phyloP scores from a whole-genome alignment of 1,140 invertebrate species.

The Drosophila gunungcola region DNA sequence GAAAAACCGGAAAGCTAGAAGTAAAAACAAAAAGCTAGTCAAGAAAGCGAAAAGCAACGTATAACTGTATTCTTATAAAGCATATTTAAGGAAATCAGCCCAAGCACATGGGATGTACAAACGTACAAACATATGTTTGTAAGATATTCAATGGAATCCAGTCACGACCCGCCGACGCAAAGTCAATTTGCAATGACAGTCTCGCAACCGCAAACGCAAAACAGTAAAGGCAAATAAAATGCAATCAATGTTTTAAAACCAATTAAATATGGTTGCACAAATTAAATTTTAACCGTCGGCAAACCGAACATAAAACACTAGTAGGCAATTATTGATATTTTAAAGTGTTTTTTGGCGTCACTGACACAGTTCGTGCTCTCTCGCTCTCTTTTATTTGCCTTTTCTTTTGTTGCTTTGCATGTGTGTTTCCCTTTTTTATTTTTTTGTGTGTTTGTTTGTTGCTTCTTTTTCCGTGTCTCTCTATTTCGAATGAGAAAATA shows the following conservation, averaged over 20 bases:
- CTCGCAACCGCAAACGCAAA: constrained; percentile 39
- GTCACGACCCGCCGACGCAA: constrained; percentile 50
- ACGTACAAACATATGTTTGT: constrained; percentile 29
- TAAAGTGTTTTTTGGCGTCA: constrained; percentile 72
- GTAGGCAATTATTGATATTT: constrained; percentile 54
- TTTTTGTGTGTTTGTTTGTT: constrained; percentile 42
- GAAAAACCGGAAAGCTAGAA: constrained; percentile 51
- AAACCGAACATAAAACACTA: constrained; percentile 22
- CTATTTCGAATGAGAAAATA: constrained; percentile 19
- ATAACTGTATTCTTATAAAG: constrained; percentile 45
- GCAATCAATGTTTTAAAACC: constrained; percentile 37
- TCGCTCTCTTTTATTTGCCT: constrained; percentile 53
- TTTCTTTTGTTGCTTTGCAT: constrained; percentile 58
- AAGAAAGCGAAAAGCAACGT: constrained; percentile 54
- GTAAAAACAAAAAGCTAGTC: constrained; percentile 24
- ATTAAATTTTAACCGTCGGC: constrained; percentile 36
- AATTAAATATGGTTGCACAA: constrained; percentile 67
- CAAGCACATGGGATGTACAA: constrained; percentile 35
- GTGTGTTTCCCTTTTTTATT: constrained; percentile 50
- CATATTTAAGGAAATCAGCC: constrained; percentile 30
- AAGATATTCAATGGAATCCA: constrained; percentile 57
- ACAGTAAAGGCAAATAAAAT: constrained; percentile 33
- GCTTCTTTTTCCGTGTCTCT: constrained; percentile 29
- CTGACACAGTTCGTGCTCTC: constrained; percentile 68
- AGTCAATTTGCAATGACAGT: constrained; percentile 61